phyloP scores from a whole-genome alignment of 2,888 invertebrate genomes.

The Ditula angustiorana region DNA sequence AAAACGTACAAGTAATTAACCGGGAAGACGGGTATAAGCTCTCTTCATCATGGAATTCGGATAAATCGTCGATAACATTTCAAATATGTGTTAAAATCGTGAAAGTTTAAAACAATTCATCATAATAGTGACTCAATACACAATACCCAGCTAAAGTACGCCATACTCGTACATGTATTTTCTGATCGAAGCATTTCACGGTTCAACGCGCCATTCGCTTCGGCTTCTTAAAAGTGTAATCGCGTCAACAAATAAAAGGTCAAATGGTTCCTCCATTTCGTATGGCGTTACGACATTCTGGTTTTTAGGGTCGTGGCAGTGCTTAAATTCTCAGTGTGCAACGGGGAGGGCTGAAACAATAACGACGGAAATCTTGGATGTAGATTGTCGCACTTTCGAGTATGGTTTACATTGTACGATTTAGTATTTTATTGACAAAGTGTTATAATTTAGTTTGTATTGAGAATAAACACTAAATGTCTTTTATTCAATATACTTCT shows the following conservation, averaged over 20 bases:
- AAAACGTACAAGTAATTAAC: no score
- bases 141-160: neutral
- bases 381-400: slow-evolving; percentile 50
- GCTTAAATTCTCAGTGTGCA: slow-evolving; percentile 52
- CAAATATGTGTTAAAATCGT: no score
- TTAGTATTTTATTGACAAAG: neutral
- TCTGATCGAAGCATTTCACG: slow-evolving; percentile 29
- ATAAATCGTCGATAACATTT: no score
- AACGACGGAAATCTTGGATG: slow-evolving; percentile 56
- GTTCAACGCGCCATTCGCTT: slow-evolving; percentile 27
- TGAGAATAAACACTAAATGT: no score
- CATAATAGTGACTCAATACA: no score
- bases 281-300: neutral
- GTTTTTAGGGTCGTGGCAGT: neutral
- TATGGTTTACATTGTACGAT: slow-evolving; percentile 49
- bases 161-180: slow-evolving; percentile 14
- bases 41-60: no score
- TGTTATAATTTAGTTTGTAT: no score
- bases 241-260: neutral
- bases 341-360: slow-evolving; percentile 60
- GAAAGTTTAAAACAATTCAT: no score
- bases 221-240: slow-evolving; percentile 33
- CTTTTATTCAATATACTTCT: no score
- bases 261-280: neutral
- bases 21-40: no score